These are phyloP conservation scores for Caenorhabditis virilis DNA, from an alignment of 2,888 invertebrate genomes.

Conservation along the genomic window DNA sequence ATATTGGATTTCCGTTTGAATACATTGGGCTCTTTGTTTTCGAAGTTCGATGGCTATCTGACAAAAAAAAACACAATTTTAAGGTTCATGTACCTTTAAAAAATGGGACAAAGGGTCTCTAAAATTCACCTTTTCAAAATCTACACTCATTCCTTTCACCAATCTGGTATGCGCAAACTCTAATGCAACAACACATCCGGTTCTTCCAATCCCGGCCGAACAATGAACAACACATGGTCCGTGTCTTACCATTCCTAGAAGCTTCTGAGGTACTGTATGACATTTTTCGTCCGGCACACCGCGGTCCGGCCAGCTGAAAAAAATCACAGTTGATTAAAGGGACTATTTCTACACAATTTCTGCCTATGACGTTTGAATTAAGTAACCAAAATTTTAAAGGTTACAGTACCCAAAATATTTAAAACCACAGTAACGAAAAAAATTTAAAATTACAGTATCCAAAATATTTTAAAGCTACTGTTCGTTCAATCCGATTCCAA, in stretches of 20 bases:
- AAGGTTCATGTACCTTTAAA: too few relatives aligned
- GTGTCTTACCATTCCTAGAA: slow-evolving; percentile 40
- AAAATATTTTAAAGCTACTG: too few relatives aligned
- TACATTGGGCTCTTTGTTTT: slow-evolving; percentile 43
- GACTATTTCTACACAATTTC: too few relatives aligned
- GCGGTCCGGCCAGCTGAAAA: slow-evolving; percentile 52
- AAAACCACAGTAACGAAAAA: too few relatives aligned
- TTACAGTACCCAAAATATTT: too few relatives aligned
- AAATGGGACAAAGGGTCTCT: too few relatives aligned
- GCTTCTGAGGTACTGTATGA: slow-evolving; percentile 37
- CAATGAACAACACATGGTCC: slow-evolving; percentile 50
- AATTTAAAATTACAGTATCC: too few relatives aligned
- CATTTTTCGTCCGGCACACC: slow-evolving; percentile 49
- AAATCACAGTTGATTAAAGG: slow-evolving; percentile 1
- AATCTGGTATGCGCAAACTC: slow-evolving; percentile 45
- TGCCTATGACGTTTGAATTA: too few relatives aligned
- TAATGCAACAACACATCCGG: slow-evolving; percentile 50
- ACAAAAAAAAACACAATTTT: too few relatives aligned
- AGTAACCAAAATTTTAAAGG: too few relatives aligned
- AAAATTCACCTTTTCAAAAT: slow-evolving; percentile 42
- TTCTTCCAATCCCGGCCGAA: slow-evolving; percentile 54
- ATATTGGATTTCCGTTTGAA: slow-evolving; percentile 54
- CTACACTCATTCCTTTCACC: slow-evolving; percentile 30
- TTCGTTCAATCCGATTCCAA: too few relatives aligned
- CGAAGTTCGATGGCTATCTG: slow-evolving; percentile 49